phyloP scores from a whole-genome alignment of 2,797 vertebrate species.

The Pangasius sanitwongsei region DNA sequence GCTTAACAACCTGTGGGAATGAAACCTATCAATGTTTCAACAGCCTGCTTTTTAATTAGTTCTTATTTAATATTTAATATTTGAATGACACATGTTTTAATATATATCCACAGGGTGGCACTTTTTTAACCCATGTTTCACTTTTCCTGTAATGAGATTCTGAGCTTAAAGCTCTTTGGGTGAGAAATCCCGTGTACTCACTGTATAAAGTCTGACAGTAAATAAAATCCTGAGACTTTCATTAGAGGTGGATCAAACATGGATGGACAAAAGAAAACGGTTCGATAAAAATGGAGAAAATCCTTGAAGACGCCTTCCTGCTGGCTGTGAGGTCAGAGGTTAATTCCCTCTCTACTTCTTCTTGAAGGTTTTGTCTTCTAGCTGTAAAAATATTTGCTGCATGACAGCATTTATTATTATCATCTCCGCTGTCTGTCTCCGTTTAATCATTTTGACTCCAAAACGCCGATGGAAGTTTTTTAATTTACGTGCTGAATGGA shows the following conservation, averaged over 20 bases:
- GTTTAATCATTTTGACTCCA: conserved; percentile 16
- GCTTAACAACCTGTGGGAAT: conserved; percentile 32
- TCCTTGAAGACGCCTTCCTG: conserved; percentile 43
- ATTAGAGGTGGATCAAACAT: conserved; percentile 50
- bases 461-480: neutral
- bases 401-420: conserved; percentile 17
- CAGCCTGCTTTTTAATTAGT: conserved; percentile 33
- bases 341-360: conserved; percentile 45
- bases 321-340: conserved; percentile 48
- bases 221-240: conserved; percentile 51
- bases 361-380: conserved; percentile 32
- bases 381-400: conserved; percentile 41
- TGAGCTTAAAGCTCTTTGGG: conserved; percentile 32
- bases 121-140: conserved; percentile 14
- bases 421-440: neutral
- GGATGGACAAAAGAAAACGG: conserved; percentile 48
- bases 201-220: conserved; percentile 45
- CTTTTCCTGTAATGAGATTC: conserved; percentile 44
- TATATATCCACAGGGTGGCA: conserved; percentile 38
- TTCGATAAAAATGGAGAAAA: conserved; percentile 49
- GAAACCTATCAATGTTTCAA: conserved; percentile 30
- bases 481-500: conserved; percentile 20
- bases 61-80: conserved; percentile 34
- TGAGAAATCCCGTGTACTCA: conserved; percentile 41
- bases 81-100: conserved; percentile 30